A percentile compares a stretch with the other conserved stretches of the same genome.
These are phyloP conservation scores for Mesorhabditis spiculigera DNA, from an alignment of 2,888 invertebrate genomes.

Conservation along the genomic window DNA sequence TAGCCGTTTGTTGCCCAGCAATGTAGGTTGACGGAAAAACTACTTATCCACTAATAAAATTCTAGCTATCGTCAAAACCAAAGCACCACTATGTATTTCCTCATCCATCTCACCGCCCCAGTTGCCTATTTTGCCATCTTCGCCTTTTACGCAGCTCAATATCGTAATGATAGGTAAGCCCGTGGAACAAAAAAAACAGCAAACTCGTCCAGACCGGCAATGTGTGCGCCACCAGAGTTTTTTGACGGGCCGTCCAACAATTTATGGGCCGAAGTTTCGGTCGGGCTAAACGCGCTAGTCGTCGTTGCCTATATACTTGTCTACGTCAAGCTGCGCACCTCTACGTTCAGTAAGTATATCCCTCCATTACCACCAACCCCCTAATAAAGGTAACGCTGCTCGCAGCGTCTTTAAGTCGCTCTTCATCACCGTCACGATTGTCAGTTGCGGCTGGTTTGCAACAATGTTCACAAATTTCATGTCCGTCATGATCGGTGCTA, in stretches of 20 bases:
- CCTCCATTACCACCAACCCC: background rate
- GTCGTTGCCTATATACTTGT: background rate
- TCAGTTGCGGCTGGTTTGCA: constrained; percentile 2
- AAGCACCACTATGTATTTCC: background rate
- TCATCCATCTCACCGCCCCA: background rate
- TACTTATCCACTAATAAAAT: background rate
- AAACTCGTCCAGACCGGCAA: background rate
- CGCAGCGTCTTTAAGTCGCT: constrained; percentile 1
- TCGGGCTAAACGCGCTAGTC: background rate
- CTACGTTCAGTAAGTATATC: background rate
- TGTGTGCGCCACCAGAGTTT: constrained; percentile 1
- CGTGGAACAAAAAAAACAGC: too few relatives aligned
- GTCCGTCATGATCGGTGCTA: background rate
- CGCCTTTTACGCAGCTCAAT: background rate
- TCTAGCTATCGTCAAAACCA: constrained; percentile 5
- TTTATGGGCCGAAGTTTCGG: background rate
- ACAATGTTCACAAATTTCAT: constrained; percentile 1
- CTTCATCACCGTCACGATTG: background rate
- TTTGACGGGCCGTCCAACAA: background rate
- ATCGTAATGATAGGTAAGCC: background rate
- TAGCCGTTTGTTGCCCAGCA: background rate
- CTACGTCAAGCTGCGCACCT: background rate
- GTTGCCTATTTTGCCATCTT: background rate
- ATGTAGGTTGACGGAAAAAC: background rate
- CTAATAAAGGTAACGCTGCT: background rate